phyloP scores from a whole-genome alignment of 2,888 invertebrate species.

The Synergus laeviventris region DNA sequence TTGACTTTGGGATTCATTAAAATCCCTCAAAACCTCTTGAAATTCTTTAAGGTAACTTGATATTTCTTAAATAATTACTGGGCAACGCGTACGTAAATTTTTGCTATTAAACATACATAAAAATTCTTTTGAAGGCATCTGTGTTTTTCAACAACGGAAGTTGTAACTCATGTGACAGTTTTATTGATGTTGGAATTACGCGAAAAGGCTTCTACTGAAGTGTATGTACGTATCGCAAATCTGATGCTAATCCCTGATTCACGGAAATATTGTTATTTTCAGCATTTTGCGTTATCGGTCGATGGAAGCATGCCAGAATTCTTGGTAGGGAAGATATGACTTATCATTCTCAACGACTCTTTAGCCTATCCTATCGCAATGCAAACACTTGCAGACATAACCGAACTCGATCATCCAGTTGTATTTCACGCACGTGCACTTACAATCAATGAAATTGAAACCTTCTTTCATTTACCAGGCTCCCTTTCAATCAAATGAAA shows the following conservation, averaged over 20 bases:
- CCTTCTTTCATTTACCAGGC: not conserved
- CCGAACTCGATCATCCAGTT: slow-evolving; percentile 3
- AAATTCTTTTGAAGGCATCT: not conserved
- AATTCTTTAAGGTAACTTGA: too few relatives aligned
- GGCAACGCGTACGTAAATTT: too few relatives aligned
- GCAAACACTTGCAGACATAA: slow-evolving; percentile 32
- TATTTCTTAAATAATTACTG: too few relatives aligned
- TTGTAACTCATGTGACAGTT: not conserved
- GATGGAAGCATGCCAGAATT: slow-evolving; percentile 21
- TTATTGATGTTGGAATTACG: not conserved
- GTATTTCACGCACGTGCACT: slow-evolving; percentile 33
- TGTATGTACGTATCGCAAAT: slow-evolving; percentile 7
- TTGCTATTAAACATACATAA: not conserved
- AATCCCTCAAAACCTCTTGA: too few relatives aligned
- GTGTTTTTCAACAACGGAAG: not conserved
- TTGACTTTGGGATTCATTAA: too few relatives aligned
- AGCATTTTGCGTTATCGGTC: slow-evolving; percentile 26
- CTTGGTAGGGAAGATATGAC: slow-evolving; percentile 26
- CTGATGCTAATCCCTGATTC: slow-evolving; percentile 10
- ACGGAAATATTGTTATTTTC: slow-evolving; percentile 27
- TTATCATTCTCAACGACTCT: slow-evolving; percentile 12
- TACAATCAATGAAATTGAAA: slow-evolving; percentile 18
- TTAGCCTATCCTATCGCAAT: slow-evolving; percentile 5
- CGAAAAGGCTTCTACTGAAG: not conserved
- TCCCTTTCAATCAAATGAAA: too few relatives aligned